Evolutionary conservation across 2,797 vertebrate species (phyloP), one percentile per base, ranked within the genome.

Genomic region (Triplophysa bombifrons): DNA sequence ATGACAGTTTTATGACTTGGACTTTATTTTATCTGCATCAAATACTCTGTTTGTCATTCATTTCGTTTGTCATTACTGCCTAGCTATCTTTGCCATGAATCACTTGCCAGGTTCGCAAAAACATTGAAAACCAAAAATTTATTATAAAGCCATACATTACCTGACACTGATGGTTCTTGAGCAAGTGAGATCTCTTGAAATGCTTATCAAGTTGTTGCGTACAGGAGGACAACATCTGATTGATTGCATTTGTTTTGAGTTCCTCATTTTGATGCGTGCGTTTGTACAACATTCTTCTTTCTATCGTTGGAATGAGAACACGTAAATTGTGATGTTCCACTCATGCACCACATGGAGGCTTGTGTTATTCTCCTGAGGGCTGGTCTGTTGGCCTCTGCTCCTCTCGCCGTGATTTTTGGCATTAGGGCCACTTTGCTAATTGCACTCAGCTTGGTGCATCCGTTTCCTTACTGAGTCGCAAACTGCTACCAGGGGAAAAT

Each of bases 401-500:
- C 8, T 68, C 68, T 69, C 48, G 19, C 72, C 64, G 74, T 78
- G 78, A 73, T 70, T 67, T 63, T 79, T 86, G 82, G 80, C 82
- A 84, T 81, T 78, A 78, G 56, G 70, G 55, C 41, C 22, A 76
- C 77, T 78, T 80, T 78, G 83, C 80, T 84, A 84, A 84, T 86
- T 85, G 82, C 72, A 71, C 84, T 82, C 71, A 48, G 74, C 70
- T 75, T 46, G 20, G 60, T 79, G 65, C 74, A 83, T 85, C 82
- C 74, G 74, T 81, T 85, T 84, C 53, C 80, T 83, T 55, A 72
- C 85, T 76, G 77, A 82, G 71, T 78, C 74, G 80, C 84, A 82
- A 82, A 83, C 84, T 85, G 84, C 80, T 81, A 83, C 80, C 64
- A 69, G 55, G 80, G 82, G 82, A 76, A 81, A 82, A 81, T 64